These are phyloP conservation scores for Drosophila equinoxialis DNA, from an alignment of 1,140 invertebrate species.

Conservation along the genomic window DNA sequence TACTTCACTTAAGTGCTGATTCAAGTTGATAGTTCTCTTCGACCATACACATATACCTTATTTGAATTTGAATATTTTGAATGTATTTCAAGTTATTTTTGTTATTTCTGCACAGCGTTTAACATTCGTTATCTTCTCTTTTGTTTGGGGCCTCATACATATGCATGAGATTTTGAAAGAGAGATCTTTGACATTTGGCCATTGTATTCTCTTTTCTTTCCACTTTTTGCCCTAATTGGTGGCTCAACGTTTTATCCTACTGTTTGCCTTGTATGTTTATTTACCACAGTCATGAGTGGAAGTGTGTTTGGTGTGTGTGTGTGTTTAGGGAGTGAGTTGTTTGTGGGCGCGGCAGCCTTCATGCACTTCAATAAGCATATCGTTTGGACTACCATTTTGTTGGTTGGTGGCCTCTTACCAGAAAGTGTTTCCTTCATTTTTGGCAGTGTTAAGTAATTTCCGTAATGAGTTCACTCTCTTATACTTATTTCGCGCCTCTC, in stretches of 20 bases:
- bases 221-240: constrained; percentile 13
- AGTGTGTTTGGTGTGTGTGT: constrained; percentile 9
- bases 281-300: not conserved
- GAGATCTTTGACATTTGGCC: constrained; percentile 17
- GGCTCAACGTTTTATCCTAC: not conserved
- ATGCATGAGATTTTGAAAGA: constrained; percentile 3
- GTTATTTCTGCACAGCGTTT: not conserved
- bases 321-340: constrained; percentile 9
- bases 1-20: no score
- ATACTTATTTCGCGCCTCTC: not conserved
- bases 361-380: constrained; percentile 71
- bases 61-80: not conserved
- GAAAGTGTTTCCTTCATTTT: constrained; percentile 37
- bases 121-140: not conserved
- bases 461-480: constrained; percentile 69
- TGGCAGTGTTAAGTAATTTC: constrained; percentile 73
- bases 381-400: constrained; percentile 36
- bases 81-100: not conserved
- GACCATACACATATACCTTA: no score
- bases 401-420: constrained; percentile 7
- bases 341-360: constrained; percentile 24
- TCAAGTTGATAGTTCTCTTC: no score
- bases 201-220: not conserved
- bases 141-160: not conserved
- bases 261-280: constrained; percentile 3